phyloP scores from a whole-genome alignment of 2,888 invertebrate genomes.

The Bugulina stolonifera region DNA sequence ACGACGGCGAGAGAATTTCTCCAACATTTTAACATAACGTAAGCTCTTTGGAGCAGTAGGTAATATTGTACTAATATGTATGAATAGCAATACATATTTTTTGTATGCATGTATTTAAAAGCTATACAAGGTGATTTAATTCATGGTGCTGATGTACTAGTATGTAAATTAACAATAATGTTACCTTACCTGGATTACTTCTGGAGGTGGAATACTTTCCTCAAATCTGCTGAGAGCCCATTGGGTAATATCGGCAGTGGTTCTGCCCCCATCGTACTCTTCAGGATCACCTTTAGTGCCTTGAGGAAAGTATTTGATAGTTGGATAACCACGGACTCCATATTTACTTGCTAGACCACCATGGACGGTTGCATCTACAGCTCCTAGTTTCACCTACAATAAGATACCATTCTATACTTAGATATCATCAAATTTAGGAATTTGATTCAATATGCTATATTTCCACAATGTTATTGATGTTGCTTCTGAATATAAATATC shows the following conservation, averaged over 20 bases:
- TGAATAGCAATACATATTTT: too few species aligned
- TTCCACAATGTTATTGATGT: too few species aligned
- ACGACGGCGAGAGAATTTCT: too few species aligned
- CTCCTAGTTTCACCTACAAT: conserved; percentile 69
- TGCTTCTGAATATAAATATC: too few species aligned
- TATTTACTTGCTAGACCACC: conserved; percentile 73
- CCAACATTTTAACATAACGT: too few species aligned
- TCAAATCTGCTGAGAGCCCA: conserved; percentile 84
- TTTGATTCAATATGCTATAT: neutral
- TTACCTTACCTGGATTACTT: conserved; percentile 66
- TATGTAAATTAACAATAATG: too few species aligned
- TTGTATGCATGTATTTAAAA: too few species aligned
- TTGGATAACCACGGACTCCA: conserved; percentile 87
- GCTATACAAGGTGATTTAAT: too few species aligned
- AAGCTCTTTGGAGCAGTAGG: too few species aligned
- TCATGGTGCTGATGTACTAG: too few species aligned
- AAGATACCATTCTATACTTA: too few species aligned
- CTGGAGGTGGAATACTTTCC: conserved; percentile 84
- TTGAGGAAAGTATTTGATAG: conserved; percentile 84
- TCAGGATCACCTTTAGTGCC: conserved; percentile 55
- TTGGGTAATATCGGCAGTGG: conserved; percentile 77
- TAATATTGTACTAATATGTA: too few species aligned
- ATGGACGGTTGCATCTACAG: conserved; percentile 90
- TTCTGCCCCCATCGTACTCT: conserved; percentile 90
- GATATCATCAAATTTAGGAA: neutral